Conservation (phyloP, 2,797 vertebrate species). For the Aplochiton taeniatus region DNA sequence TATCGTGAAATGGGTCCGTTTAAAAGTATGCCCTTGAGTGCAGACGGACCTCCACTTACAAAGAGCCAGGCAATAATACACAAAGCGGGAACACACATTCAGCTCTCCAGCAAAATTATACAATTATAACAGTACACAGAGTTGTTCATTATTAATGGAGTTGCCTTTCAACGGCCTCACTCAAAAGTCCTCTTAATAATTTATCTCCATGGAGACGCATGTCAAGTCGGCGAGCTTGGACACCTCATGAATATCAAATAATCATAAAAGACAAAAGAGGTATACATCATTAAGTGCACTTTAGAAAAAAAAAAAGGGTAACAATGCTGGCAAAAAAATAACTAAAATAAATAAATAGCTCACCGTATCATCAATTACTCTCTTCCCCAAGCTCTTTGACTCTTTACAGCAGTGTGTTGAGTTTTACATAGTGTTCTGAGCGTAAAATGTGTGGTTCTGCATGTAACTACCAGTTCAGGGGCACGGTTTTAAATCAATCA, state of each 20-base stretch:
- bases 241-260: slow-evolving; percentile 82
- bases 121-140: slow-evolving; percentile 75
- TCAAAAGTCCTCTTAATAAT: slow-evolving; percentile 77
- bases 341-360: slow-evolving; percentile 23
- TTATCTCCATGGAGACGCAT: slow-evolving; percentile 76
- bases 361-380: slow-evolving; percentile 45
- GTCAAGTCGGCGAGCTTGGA: slow-evolving; percentile 75
- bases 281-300: slow-evolving; percentile 71
- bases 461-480: slow-evolving; percentile 50
- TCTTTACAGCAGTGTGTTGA: too few species aligned
- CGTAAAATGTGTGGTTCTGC: slow-evolving; percentile 25
- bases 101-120: slow-evolving; percentile 74
- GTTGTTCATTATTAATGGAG: slow-evolving; percentile 77
- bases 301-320: slow-evolving; percentile 54
- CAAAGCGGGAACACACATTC: slow-evolving; percentile 36
- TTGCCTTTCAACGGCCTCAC: slow-evolving; percentile 76
- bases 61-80: slow-evolving; percentile 48
- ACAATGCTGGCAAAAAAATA: slow-evolving; percentile 45
- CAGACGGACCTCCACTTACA: slow-evolving; percentile 45
- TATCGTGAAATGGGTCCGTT: not conserved
- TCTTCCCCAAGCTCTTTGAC: too few species aligned
- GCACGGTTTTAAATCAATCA: slow-evolving; percentile 55
- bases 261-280: slow-evolving; percentile 77
- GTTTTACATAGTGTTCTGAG: slow-evolving; percentile 1
- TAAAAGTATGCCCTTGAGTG: slow-evolving; percentile 50